Percentiles rank a stretch among this genome's conserved stretches.
phyloP scores from a whole-genome alignment of 2,888 invertebrate genomes.

The Drosophila suboccidentalis region DNA sequence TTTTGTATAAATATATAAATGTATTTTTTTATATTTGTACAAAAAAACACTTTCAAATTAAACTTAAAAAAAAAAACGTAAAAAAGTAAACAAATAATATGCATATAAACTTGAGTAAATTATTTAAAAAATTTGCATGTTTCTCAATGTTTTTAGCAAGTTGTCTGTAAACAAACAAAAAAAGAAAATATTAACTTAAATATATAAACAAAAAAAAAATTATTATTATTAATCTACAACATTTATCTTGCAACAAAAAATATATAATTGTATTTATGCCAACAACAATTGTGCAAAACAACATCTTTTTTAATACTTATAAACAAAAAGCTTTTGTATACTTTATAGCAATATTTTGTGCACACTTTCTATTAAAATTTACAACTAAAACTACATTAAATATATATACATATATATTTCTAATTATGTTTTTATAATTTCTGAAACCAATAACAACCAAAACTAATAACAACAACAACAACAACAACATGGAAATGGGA shows the following conservation, averaged over 20 bases:
- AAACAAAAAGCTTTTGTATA: conserved; percentile 66
- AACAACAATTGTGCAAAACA: conserved; percentile 63
- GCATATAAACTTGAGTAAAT: conserved; percentile 75
- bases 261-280: conserved; percentile 69
- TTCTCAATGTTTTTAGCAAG: conserved; percentile 85
- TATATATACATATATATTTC: conserved; percentile 51
- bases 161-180: conserved; percentile 65
- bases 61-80: conserved; percentile 17
- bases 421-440: conserved; percentile 62
- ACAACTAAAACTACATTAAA: conserved; percentile 45
- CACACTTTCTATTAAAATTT: conserved; percentile 61
- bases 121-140: conserved; percentile 84
- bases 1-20: conserved; percentile 29
- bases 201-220: conserved; percentile 35
- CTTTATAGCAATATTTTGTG: conserved; percentile 66
- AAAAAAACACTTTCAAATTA: conserved; percentile 21
- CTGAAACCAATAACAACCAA: conserved; percentile 38
- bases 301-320: conserved; percentile 39
- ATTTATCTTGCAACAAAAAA: conserved; percentile 50
- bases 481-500: conserved; percentile 29
- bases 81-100: conserved; percentile 33
- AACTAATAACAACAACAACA: conserved; percentile 20
- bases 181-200: conserved; percentile 55
- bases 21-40: conserved; percentile 14
- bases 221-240: conserved; percentile 55